Conservation (phyloP, 2,113 vertebrate genomes). For the Phaethornis superciliosus region DNA sequence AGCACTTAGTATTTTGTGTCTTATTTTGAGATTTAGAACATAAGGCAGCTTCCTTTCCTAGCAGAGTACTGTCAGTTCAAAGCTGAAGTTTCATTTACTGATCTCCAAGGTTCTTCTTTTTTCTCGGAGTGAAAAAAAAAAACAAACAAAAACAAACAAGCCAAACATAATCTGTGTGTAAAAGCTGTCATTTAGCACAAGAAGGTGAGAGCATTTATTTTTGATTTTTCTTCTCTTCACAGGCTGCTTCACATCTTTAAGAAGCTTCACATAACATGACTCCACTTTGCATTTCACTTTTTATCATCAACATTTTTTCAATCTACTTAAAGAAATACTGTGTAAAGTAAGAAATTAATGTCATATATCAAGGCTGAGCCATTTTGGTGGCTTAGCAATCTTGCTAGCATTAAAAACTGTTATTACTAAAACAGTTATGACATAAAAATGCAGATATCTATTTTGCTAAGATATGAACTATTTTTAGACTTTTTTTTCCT, state of each 20-base stretch:
- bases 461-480: not conserved
- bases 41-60: not conserved
- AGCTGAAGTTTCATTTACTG: not conserved
- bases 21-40: not conserved
- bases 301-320: not conserved
- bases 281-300: not conserved
- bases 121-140: not conserved
- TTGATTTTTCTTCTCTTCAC: not conserved
- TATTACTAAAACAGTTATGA: not conserved
- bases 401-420: not conserved
- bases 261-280: not conserved
- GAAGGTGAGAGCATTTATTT: not conserved
- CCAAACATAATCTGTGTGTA: not conserved
- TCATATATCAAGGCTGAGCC: not conserved
- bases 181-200: not conserved
- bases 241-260: not conserved
- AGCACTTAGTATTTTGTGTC: not conserved
- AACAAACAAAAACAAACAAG: not conserved
- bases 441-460: not conserved
- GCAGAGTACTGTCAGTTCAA: not conserved
- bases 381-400: not conserved
- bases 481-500: not conserved
- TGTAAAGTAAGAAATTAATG: not conserved
- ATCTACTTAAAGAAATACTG: not conserved
- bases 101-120: not conserved